Percentiles rank a stretch among this genome's conserved stretches.
phyloP scores from a whole-genome alignment of 2,888 invertebrate species.

The Lithophane socia region DNA sequence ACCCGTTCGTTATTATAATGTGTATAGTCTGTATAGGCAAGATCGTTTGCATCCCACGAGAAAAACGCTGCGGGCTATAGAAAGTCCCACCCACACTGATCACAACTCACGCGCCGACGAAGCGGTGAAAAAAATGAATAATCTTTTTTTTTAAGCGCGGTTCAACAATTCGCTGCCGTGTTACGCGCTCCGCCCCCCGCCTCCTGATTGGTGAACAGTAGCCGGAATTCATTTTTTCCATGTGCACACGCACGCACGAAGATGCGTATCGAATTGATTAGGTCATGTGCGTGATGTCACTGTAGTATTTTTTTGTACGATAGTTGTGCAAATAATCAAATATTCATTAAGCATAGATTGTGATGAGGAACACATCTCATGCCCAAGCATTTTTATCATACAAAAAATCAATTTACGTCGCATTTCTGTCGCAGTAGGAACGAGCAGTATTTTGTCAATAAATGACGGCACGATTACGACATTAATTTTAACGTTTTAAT shows the following conservation, averaged over 20 bases:
- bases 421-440: background rate
- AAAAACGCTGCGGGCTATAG: constrained; percentile 84
- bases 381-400: background rate
- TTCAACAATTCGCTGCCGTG: constrained; percentile 83
- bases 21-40: constrained; percentile 67
- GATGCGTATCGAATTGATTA: constrained; percentile 70
- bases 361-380: background rate
- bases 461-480: too few species aligned
- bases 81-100: constrained; percentile 88
- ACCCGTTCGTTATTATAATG: constrained; percentile 63
- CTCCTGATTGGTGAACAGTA: constrained; percentile 86
- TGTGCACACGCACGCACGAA: constrained; percentile 66
- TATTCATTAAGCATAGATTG: background rate
- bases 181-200: constrained; percentile 86
- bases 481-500: background rate
- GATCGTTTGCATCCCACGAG: constrained; percentile 82
- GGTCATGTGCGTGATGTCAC: constrained; percentile 49
- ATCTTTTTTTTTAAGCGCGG: constrained; percentile 80
- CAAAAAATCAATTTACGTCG: background rate
- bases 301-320: constrained; percentile 20
- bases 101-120: constrained; percentile 71
- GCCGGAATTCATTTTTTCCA: constrained; percentile 77
- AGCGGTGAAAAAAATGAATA: constrained; percentile 70
- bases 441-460: background rate
- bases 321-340: background rate